Conservation (phyloP, 2,888 invertebrate species). For the Pachliopta kotzebuea region DNA sequence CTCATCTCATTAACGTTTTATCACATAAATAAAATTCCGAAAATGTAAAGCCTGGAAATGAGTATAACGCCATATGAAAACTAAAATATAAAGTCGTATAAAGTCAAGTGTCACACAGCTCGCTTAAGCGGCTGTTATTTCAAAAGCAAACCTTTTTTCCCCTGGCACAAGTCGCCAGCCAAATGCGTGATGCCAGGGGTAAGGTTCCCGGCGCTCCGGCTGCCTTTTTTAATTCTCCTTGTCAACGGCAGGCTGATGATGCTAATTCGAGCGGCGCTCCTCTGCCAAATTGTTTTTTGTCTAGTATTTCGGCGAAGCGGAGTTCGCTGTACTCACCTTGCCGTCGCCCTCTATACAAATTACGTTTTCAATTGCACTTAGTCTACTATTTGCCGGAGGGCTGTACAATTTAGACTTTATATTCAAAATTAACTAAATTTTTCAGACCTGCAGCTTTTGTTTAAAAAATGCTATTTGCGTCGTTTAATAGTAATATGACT, state of each 20-base stretch:
- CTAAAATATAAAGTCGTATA: too few relatives aligned
- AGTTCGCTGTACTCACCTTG: conserved; percentile 60
- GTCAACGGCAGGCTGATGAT: conserved; percentile 39
- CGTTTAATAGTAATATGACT: too few relatives aligned
- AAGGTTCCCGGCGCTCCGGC: conserved; percentile 21
- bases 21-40: too few relatives aligned
- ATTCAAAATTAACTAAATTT: too few relatives aligned
- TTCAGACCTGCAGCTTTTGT: too few relatives aligned
- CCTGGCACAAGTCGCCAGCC: neutral
- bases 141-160: neutral
- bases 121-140: too few relatives aligned
- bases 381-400: conserved; percentile 41
- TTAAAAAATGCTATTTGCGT: too few relatives aligned
- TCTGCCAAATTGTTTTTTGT: conserved; percentile 64
- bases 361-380: conserved; percentile 40
- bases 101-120: too few relatives aligned
- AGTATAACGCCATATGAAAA: too few relatives aligned
- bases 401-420: conserved; percentile 7
- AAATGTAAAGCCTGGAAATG: too few relatives aligned
- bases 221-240: conserved; percentile 26
- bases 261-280: conserved; percentile 59
- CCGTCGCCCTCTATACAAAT: conserved; percentile 51
- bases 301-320: conserved; percentile 58
- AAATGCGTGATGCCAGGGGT: conserved; percentile 26
- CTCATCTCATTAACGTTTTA: too few relatives aligned